Percentiles rank a stretch among this genome's conserved stretches.
These are phyloP conservation scores for Aphyosemion australe DNA, from an alignment of 2,113 vertebrate genomes.

Conservation along the genomic window DNA sequence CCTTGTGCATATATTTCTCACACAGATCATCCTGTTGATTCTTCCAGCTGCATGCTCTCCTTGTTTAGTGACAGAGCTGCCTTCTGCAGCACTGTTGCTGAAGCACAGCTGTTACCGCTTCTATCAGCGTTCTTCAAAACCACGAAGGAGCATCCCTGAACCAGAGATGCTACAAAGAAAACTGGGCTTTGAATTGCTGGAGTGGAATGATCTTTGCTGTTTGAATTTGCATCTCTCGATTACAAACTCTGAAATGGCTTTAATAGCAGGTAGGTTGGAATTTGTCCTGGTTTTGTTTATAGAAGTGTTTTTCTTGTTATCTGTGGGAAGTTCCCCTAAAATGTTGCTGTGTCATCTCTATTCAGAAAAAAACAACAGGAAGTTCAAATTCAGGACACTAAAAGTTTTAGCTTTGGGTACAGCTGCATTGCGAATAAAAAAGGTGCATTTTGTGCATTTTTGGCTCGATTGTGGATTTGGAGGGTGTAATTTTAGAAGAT, in stretches of 20 bases:
- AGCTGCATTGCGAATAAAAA: not conserved
- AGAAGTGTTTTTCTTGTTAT: constrained; percentile 28
- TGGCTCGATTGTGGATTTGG: not conserved
- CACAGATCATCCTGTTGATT: constrained; percentile 26
- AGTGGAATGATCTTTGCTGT: constrained; percentile 29
- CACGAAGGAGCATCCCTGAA: constrained; percentile 27
- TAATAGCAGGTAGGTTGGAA: constrained; percentile 23
- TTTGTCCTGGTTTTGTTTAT: constrained; percentile 20
- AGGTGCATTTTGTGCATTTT: not conserved
- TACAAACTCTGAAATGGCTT: constrained; percentile 15
- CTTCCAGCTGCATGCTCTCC: constrained; percentile 7
- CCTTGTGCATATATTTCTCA: constrained; percentile 16
- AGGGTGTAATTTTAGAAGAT: not conserved
- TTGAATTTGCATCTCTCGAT: constrained; percentile 29
- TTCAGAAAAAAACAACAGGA: constrained; percentile 11
- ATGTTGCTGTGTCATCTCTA: constrained; percentile 11
- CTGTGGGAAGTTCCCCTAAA: constrained; percentile 16
- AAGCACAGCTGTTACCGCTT: constrained; percentile 50
- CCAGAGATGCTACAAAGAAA: constrained; percentile 43
- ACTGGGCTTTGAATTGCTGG: constrained; percentile 48
- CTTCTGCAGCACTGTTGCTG: constrained; percentile 31
- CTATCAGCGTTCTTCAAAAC: constrained; percentile 41
- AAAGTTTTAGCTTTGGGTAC: not conserved
- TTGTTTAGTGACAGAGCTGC: constrained; percentile 31
- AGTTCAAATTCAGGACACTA: not conserved